Evolutionary conservation across 2,888 invertebrate genomes (phyloP), one percentile per base, ranked within the genome.

Genomic region (Eueremaeus valkanovi): DNA sequence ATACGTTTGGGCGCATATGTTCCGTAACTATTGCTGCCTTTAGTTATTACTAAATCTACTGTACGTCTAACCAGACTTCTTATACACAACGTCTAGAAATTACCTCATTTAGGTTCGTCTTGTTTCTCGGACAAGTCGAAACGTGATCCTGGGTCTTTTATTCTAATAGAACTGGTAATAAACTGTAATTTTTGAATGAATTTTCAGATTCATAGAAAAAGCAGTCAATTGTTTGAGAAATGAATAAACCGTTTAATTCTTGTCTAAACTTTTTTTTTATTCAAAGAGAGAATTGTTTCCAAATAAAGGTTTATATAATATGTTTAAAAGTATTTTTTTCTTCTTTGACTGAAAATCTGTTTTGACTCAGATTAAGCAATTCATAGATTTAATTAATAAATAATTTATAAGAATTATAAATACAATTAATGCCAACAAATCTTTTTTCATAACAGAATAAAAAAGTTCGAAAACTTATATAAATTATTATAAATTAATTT

Each of bases 221-320:
- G n/a, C 16, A 45, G 18, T 45, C 16, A 45, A 45, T 45, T 6
- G 0, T 13, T 58, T 58, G 58, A 58, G 24, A 66, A 66, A 66
- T 40, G 66, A 66, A 66, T 66, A 66, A 66, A 66, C 18, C 40
- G 66, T 66, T 66, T 66, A 21, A 66, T 33, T n/a, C 11, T 40
- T 33, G 36, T 66, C 8, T 36, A 11, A 66, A 66, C 66, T 66
- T 66, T 66, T 66, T 36, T 55, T 27, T 45, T 18, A 45, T 11
- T 40, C 21, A 66, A 21, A 66, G 24, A 66, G 66, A 66, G 36
- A 66, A 58, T 58, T 31, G 24, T 58, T 24, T 29, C 31, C 16
- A 58, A 31, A 58, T 31, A 13, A 49, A 49, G 49, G 21, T 49
- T 29, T 16, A 58, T 58, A 29, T 58, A 29, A 58, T 9, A 58